Conservation (phyloP, 92 coral and sea anemone genomes). For the Porites lobata region DNA sequence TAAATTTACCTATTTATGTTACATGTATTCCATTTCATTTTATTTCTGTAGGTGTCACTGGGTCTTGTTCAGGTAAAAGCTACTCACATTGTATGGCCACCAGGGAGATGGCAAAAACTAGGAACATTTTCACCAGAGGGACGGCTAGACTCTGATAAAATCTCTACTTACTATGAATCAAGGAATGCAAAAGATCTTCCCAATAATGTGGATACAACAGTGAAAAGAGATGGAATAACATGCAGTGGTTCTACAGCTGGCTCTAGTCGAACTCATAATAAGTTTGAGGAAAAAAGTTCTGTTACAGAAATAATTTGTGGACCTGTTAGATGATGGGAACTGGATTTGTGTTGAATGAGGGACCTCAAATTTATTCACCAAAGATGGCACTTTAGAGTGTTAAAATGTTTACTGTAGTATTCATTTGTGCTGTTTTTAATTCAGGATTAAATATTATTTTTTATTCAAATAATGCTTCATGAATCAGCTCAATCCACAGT, state of each 20-base stretch:
- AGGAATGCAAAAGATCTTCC: neutral
- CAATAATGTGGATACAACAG: neutral
- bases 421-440: too few relatives aligned
- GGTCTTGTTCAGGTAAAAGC: slow-evolving; percentile 46
- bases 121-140: slow-evolving; percentile 13
- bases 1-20: too few relatives aligned
- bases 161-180: neutral
- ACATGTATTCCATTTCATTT: too few relatives aligned
- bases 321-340: neutral
- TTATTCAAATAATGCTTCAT: too few relatives aligned
- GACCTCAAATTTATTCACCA: neutral
- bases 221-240: neutral
- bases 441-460: too few relatives aligned
- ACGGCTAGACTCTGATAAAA: neutral
- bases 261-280: neutral
- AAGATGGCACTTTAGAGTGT: neutral
- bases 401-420: too few relatives aligned
- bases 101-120: slow-evolving; percentile 29
- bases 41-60: slow-evolving; percentile 2
- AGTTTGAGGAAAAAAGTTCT: slow-evolving; percentile 15
- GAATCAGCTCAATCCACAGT: too few relatives aligned
- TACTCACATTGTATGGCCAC: slow-evolving; percentile 44
- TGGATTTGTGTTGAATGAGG: too few relatives aligned
- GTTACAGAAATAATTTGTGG: slow-evolving; percentile 3
- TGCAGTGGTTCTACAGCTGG: neutral